These are phyloP conservation scores for Rousettus madagascariensis DNA, from an alignment of 2,797 vertebrate species.

Conservation along the genomic window DNA sequence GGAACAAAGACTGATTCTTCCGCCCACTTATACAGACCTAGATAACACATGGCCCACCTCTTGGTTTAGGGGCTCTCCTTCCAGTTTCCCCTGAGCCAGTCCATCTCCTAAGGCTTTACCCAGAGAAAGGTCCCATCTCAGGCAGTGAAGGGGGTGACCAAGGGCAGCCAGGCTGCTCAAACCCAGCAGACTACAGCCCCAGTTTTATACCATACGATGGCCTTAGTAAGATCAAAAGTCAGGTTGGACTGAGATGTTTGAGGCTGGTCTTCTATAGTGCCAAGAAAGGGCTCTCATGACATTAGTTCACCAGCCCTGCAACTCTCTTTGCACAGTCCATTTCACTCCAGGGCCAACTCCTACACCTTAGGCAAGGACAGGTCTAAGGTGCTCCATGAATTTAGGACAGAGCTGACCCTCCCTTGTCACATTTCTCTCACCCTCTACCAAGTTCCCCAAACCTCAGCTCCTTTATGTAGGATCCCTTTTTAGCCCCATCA, in stretches of 20 bases:
- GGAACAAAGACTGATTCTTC: background rate
- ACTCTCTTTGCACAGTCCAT: background rate
- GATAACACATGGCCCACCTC: background rate
- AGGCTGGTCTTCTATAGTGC: background rate
- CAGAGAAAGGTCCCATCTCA: background rate
- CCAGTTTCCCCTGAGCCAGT: background rate
- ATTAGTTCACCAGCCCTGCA: background rate
- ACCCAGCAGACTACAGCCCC: background rate
- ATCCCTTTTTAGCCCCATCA: background rate
- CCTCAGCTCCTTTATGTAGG: background rate
- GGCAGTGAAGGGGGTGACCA: background rate
- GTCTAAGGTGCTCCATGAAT: background rate
- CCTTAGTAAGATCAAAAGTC: background rate
- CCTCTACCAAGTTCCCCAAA: background rate
- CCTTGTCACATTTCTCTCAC: background rate
- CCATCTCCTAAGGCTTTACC: background rate
- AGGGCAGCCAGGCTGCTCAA: background rate
- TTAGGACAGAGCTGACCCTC: background rate
- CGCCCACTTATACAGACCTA: background rate
- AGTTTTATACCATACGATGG: background rate
- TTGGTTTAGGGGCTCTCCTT: background rate
- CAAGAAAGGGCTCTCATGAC: background rate
- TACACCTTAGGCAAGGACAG: background rate
- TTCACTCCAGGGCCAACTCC: background rate
- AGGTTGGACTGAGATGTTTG: background rate